Base-by-base conservation (phyloP, 2,113 vertebrate species). In the Ramphastos sulfuratus region DNA sequence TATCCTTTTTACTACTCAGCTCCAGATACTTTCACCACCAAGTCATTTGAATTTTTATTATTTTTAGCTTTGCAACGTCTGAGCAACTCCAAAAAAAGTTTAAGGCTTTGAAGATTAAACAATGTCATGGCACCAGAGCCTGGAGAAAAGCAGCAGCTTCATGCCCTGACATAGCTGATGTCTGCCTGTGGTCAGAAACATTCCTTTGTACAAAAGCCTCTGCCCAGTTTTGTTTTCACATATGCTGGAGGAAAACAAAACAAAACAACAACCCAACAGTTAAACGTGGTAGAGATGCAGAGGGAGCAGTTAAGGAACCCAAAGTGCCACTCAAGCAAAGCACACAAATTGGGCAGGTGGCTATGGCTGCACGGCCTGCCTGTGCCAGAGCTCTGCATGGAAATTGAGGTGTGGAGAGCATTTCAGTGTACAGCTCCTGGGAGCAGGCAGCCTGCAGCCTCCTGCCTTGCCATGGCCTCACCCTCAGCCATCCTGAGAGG, bases 1-100 rank as follows among this genome's bases (percentile, higher is more conserved):
- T 94, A 94, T 78, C 94, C 82, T 91, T 89, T 90, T 90, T 91
- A 91, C 80, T 87, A 88, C 85, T 96, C 44, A 60, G 59, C 70
- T 85, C 94, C 23, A 90, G 95, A 90, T 83, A 94, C 80, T 94
- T 95, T 86, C 90, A 95, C 82, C 93, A 95, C 73, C 87, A 42
- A 95, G 85, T 87, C 87, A 94, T 96, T 96, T 96, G 89, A 92
- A 95, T 94, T 96, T 96, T 90, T 94, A 93, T 94, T 96, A 93
- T 95, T 96, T 96, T 95, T 93, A 94, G 87, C 94, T 93, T 72
- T 50, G 85, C 85, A 71, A 60, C 33, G 78, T 92, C 93, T 93
- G 86, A 90, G 63, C 30, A 94, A 90, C 88, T 82, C 90, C 50
- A 46, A 46, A 46, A 52, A 19, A n/a, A 89, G 86, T 94, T 96